Evolutionary conservation across 1,140 invertebrate species (phyloP), one percentile per base, ranked within the genome.

Genomic region (Hycleus cichorii): DNA sequence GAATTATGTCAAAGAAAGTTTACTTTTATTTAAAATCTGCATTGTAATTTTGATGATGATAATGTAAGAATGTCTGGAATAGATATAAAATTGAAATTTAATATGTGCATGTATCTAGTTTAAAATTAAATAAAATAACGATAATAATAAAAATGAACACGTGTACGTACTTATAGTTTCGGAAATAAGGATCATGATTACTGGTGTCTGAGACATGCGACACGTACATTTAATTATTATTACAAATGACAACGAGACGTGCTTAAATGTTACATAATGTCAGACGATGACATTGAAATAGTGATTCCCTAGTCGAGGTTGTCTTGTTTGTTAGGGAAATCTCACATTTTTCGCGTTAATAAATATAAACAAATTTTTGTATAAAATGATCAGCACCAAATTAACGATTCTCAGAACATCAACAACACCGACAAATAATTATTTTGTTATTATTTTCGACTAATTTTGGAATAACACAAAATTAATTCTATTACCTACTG

Each of bases 1-100:
- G 62, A 57, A 56, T 46, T 57, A 47, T 57, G 54, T 44, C 53
- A 57, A 60, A 52, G 58, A 57, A 63, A 63, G 53, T 60, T 44
- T 50, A 46, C 47, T 63, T 51, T 50, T 54, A 49, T 4, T 32
- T 32, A 32, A 32, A 53, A 39, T 56, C 43, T 49, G 53, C 48
- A 12, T 49, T 38, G 32, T 42, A 43, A 60, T 55, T 50, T 39
- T 49, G 51, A 49, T 46, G 48, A 49, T 48, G 32, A 57, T 39
- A 32, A 32, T 5, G 4, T 5, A 32, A 32, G 4, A 32, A 32
- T 7, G 32, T 32, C 7, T 5, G 32, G 7, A 32, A 32, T 5
- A 32, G 7, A 32, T 32, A 32, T 5, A 1, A 7, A 32, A 32
- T 5, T 32, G 32, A 5, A 32, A 32, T 32, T 7, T 1, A 32